phyloP scores from a whole-genome alignment of 2,113 vertebrate genomes.

The Pelusios castaneus region DNA sequence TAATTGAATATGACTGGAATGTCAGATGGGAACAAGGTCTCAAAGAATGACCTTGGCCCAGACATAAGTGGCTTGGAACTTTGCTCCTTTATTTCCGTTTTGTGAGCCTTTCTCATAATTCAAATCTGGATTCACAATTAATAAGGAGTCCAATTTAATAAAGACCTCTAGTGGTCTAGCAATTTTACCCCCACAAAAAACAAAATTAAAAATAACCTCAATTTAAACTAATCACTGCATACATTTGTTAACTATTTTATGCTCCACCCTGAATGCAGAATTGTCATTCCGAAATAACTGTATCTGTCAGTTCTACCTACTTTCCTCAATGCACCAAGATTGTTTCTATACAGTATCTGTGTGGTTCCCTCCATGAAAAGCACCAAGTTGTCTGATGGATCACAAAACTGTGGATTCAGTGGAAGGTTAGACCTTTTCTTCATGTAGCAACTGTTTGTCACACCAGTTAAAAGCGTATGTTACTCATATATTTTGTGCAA shows the following conservation, averaged over 20 bases:
- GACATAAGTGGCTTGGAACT: neutral
- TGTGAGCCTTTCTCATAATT: constrained; percentile 23
- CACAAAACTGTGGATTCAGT: neutral
- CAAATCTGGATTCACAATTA: constrained; percentile 17
- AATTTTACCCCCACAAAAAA: constrained; percentile 36
- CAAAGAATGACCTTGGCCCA: neutral
- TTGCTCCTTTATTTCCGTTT: constrained; percentile 13
- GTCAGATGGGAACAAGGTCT: neutral
- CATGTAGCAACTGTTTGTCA: neutral
- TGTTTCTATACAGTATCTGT: constrained; percentile 15
- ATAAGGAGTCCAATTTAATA: constrained; percentile 10
- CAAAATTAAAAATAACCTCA: constrained; percentile 16
- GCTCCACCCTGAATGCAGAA: neutral
- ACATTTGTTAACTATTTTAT: constrained; percentile 11
- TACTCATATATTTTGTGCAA: constrained; percentile 12
- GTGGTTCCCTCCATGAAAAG: neutral
- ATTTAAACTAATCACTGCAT: constrained; percentile 34
- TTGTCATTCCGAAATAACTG: neutral
- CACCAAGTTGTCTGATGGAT: neutral
- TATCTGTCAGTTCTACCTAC: neutral
- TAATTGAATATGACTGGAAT: neutral
- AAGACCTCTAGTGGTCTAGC: neutral
- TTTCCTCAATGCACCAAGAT: fast-evolving
- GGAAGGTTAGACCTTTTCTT: neutral
- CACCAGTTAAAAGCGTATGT: neutral